A percentile compares a stretch with the other conserved stretches of the same genome.
These are phyloP conservation scores for Vanessa cardui DNA, from an alignment of 2,888 invertebrate genomes.

Conservation along the genomic window DNA sequence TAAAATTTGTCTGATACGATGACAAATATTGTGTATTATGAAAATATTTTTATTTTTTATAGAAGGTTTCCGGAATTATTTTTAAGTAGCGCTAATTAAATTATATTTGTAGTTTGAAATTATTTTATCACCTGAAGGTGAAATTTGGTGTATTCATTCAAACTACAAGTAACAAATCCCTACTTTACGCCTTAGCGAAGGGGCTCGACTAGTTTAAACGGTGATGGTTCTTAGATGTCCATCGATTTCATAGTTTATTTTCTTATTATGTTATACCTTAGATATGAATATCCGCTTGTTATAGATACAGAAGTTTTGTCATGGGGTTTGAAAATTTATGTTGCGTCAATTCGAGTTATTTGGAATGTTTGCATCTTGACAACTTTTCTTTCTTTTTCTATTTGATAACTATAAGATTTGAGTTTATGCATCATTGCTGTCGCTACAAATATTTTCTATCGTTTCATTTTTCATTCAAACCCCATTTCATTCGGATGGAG, in stretches of 20 bases:
- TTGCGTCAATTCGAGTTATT: conserved; percentile 69
- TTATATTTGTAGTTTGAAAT: conserved; percentile 39
- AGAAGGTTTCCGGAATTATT: conserved; percentile 20
- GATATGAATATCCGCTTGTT: conserved; percentile 50
- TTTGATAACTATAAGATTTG: conserved; percentile 61
- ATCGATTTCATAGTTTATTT: conserved; percentile 38
- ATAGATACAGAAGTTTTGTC: conserved; percentile 66
- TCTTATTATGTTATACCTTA: conserved; percentile 44
- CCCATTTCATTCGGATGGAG: conserved; percentile 80
- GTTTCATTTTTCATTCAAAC: conserved; percentile 75
- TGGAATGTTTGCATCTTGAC: conserved; percentile 83
- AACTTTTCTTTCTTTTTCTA: conserved; percentile 74
- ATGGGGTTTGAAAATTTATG: conserved; percentile 81
- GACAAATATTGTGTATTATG: conserved; percentile 15
- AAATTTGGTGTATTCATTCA: conserved; percentile 28
- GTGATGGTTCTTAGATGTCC: conserved; percentile 55
- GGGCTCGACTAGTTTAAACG: conserved; percentile 41
- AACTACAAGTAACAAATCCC: conserved; percentile 43
- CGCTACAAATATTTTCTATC: conserved; percentile 56
- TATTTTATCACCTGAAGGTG: not conserved
- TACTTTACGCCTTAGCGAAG: conserved; percentile 18
- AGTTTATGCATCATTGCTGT: conserved; percentile 66
- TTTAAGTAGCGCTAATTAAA: conserved; percentile 26
- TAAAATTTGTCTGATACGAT: conserved; percentile 14
- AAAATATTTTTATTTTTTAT: conserved; percentile 11